Percentiles rank a stretch among this genome's conserved stretches.
Evolutionary conservation across 2,797 vertebrate species (phyloP).

Genomic region (Cuniculus paca): DNA sequence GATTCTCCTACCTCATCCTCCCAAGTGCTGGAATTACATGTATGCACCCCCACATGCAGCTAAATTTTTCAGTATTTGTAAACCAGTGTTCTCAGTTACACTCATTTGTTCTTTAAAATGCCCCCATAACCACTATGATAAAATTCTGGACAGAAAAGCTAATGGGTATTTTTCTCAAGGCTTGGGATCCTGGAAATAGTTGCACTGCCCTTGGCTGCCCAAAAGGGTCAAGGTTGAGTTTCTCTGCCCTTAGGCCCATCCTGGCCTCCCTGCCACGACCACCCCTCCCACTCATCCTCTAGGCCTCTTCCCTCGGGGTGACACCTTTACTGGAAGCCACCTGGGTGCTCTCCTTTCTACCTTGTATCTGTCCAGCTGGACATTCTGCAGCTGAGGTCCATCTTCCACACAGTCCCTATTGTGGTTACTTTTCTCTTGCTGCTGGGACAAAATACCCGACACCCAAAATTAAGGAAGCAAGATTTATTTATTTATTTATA

Average conservation of each 20-base stretch:
- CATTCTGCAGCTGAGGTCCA: not conserved
- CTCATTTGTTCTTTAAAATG: not conserved
- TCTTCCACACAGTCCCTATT: too few species aligned
- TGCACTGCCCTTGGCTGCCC: not conserved
- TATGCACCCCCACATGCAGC: not conserved
- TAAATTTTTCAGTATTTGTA: not conserved
- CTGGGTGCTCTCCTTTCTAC: not conserved
- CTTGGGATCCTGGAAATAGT: not conserved
- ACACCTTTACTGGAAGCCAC: not conserved
- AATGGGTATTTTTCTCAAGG: not conserved
- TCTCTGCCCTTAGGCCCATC: not conserved
- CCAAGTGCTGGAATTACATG: not conserved
- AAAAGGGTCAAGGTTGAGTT: not conserved
- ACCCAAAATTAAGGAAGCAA: too few species aligned
- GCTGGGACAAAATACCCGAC: too few species aligned
- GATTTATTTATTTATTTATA: too few species aligned
- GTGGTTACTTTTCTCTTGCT: too few species aligned
- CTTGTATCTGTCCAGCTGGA: not conserved
- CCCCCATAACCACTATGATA: not conserved
- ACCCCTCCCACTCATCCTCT: not conserved
- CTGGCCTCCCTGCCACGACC: not conserved
- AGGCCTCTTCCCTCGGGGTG: not conserved
- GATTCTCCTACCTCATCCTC: not conserved
- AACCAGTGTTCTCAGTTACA: not conserved
- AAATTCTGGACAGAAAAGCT: not conserved